Evolutionary conservation across 2,113 vertebrate genomes (phyloP).

Genomic region (Epinephelus cyanopodus): DNA sequence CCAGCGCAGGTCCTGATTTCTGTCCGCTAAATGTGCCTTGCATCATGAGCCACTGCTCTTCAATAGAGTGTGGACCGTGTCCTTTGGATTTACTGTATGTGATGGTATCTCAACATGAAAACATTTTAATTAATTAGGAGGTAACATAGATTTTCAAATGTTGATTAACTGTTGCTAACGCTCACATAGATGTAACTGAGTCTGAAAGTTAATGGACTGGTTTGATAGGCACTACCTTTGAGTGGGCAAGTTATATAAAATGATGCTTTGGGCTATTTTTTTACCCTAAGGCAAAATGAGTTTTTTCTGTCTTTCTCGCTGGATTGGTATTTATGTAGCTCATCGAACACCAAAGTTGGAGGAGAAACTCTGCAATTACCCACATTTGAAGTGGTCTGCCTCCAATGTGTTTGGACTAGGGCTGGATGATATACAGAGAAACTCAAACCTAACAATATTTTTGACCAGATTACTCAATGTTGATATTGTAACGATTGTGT

Average conservation of each 20-base stretch:
- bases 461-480: too few relatives aligned
- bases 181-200: not conserved
- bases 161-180: not conserved
- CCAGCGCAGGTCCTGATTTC: conserved; percentile 64
- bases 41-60: conserved; percentile 53
- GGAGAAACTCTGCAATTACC: not conserved
- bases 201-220: conserved; percentile 5
- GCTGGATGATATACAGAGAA: too few relatives aligned
- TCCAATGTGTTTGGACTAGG: not conserved
- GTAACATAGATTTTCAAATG: not conserved
- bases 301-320: not conserved
- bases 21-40: conserved; percentile 64
- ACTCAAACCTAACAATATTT: too few relatives aligned
- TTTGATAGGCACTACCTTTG: not conserved
- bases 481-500: too few relatives aligned
- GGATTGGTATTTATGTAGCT: not conserved
- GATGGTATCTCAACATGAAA: conserved; percentile 6
- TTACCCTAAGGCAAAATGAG: not conserved
- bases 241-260: not conserved
- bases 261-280: not conserved
- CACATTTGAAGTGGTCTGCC: not conserved
- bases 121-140: not conserved
- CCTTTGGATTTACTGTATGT: conserved; percentile 33
- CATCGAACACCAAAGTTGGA: not conserved
- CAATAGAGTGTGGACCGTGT: conserved; percentile 29